Evolutionary conservation across 2,113 vertebrate genomes (phyloP).

Genomic region (Cephalopterus ornatus): DNA sequence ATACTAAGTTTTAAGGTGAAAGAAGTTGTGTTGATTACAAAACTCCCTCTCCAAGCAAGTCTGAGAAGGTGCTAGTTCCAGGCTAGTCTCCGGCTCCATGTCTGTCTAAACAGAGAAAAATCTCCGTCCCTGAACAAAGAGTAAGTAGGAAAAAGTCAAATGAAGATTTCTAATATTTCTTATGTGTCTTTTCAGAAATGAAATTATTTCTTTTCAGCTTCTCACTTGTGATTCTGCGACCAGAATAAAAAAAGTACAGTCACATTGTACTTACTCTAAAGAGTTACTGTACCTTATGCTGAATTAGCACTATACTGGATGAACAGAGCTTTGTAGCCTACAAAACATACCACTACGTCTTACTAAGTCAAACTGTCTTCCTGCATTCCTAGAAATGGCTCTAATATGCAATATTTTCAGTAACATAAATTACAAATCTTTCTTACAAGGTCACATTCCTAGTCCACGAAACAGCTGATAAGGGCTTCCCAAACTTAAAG

Average conservation of each 20-base stretch:
- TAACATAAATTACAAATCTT: neutral
- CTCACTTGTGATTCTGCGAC: rapidly evolving
- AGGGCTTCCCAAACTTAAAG: neutral
- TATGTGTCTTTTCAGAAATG: neutral
- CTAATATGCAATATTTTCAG: neutral
- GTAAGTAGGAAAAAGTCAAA: neutral
- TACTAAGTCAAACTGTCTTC: neutral
- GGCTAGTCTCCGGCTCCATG: neutral
- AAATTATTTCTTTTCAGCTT: neutral
- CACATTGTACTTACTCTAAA: neutral
- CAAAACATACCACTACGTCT: neutral
- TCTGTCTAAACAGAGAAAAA: neutral
- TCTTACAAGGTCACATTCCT: neutral
- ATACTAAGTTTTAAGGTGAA: neutral
- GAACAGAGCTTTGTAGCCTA: neutral
- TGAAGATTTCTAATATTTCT: neutral
- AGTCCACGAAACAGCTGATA: neutral
- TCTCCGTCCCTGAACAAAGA: neutral
- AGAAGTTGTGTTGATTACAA: neutral
- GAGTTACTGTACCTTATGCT: neutral
- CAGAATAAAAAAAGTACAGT: neutral
- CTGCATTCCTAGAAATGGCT: neutral
- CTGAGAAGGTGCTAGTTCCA: neutral
- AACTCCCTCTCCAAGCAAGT: neutral
- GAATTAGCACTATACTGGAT: neutral